Percentiles rank a stretch among this genome's conserved stretches.
These are phyloP conservation scores for Coturnix japonica DNA, from an alignment of 2,113 vertebrate species.

Conservation along the genomic window DNA sequence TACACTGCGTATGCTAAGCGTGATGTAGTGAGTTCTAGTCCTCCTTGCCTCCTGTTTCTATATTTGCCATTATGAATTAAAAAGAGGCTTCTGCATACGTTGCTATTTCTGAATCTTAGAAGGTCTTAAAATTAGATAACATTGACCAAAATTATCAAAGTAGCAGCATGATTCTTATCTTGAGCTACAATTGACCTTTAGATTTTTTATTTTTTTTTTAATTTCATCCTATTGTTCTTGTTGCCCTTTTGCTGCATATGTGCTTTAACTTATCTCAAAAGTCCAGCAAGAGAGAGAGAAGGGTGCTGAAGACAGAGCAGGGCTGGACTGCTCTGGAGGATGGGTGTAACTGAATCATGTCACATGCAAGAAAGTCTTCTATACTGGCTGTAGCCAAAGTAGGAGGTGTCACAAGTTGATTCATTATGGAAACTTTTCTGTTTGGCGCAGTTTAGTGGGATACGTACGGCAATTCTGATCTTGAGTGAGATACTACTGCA, in stretches of 20 bases:
- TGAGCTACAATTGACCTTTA: background rate
- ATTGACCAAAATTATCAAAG: background rate
- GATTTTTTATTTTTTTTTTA: background rate
- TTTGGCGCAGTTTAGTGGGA: background rate
- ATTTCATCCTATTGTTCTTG: background rate
- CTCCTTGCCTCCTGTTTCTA: background rate
- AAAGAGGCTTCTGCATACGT: background rate
- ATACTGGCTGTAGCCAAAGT: background rate
- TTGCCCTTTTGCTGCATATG: background rate
- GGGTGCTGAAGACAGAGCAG: background rate
- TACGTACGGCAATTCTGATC: background rate
- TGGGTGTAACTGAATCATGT: background rate
- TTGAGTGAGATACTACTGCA: background rate
- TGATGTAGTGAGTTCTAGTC: background rate
- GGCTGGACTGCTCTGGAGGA: background rate
- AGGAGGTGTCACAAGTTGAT: background rate
- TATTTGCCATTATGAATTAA: background rate
- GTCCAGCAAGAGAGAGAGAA: background rate
- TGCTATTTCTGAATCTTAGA: background rate
- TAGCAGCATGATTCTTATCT: background rate
- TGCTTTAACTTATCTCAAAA: conserved; percentile 14
- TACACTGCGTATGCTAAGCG: background rate
- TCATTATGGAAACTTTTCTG: background rate
- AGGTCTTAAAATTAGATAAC: conserved; percentile 33
- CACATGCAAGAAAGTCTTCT: background rate